A percentile compares a stretch with the other conserved stretches of the same genome.
Conservation (phyloP, 1,140 invertebrate genomes). For the Drosophila lini region DNA sequence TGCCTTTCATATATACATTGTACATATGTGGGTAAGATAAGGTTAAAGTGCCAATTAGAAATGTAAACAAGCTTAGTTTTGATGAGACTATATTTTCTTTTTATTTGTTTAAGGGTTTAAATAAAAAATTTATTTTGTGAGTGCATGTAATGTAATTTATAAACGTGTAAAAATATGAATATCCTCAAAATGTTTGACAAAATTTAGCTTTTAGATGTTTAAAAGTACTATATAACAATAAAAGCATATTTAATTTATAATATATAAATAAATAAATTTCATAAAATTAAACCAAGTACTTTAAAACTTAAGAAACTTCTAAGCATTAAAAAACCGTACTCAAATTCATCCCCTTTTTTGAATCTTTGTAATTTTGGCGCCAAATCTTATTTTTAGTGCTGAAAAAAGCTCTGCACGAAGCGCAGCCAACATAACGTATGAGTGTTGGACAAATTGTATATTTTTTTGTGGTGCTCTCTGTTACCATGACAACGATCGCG, state of each 20-base stretch:
- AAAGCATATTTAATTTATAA: too few relatives aligned
- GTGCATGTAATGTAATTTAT: too few relatives aligned
- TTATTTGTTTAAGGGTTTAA: background rate
- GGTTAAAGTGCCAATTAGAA: background rate
- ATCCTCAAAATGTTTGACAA: too few relatives aligned
- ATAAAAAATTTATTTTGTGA: background rate
- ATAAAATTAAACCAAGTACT: background rate
- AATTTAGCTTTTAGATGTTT: too few relatives aligned
- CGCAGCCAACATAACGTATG: constrained; percentile 7
- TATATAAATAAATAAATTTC: too few relatives aligned
- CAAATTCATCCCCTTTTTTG: background rate
- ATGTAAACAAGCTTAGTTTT: background rate
- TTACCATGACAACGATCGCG: constrained; percentile 43
- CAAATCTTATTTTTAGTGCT: constrained; percentile 11
- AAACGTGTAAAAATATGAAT: too few relatives aligned
- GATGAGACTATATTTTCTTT: background rate
- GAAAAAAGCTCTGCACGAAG: constrained; percentile 15
- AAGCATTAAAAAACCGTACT: background rate
- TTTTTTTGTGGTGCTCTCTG: background rate
- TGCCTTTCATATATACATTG: too few relatives aligned
- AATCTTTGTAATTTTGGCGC: constrained; percentile 6
- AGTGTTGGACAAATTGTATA: constrained; percentile 13
- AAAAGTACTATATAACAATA: too few relatives aligned
- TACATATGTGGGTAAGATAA: background rate
- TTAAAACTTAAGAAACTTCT: background rate